A percentile compares a stretch with the other conserved stretches of the same genome.
Conservation (phyloP, 2,113 vertebrate species). For the Macquaria australasica region DNA sequence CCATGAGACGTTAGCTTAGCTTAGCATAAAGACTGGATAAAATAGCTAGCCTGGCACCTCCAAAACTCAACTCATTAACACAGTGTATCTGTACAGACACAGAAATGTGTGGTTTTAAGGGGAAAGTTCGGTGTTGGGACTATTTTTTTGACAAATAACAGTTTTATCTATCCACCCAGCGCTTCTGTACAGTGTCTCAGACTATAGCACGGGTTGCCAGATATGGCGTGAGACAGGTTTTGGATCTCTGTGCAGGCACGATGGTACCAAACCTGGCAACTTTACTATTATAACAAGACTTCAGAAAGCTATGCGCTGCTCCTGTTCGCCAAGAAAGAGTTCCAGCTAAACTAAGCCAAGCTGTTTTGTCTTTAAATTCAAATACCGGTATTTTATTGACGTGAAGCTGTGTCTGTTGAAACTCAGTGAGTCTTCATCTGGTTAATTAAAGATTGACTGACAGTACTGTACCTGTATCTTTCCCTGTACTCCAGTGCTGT, state of each 20-base stretch:
- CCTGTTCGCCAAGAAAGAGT: not conserved
- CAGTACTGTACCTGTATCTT: conserved; percentile 91
- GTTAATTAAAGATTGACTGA: too few relatives aligned
- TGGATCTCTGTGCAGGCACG: not conserved
- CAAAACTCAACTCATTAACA: too few relatives aligned
- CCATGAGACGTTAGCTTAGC: too few relatives aligned
- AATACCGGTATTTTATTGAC: not conserved
- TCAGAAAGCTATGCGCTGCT: not conserved
- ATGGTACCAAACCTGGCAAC: not conserved
- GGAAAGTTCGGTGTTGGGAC: not conserved
- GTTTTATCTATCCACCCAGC: not conserved
- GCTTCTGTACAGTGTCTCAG: not conserved
- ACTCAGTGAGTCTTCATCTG: not conserved
- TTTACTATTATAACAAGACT: not conserved
- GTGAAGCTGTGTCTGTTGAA: not conserved
- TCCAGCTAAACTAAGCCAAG: not conserved
- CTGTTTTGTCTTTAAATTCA: not conserved
- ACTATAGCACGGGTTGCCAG: not conserved
- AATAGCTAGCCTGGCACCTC: not conserved
- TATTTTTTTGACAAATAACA: not conserved
- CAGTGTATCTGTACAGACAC: too few relatives aligned
- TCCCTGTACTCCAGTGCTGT: conserved; percentile 96
- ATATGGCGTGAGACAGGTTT: not conserved
- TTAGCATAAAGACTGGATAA: too few relatives aligned
- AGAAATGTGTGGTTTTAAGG: too few relatives aligned